Conservation (phyloP, 2,113 vertebrate genomes). For the Syrmaticus mikado region DNA sequence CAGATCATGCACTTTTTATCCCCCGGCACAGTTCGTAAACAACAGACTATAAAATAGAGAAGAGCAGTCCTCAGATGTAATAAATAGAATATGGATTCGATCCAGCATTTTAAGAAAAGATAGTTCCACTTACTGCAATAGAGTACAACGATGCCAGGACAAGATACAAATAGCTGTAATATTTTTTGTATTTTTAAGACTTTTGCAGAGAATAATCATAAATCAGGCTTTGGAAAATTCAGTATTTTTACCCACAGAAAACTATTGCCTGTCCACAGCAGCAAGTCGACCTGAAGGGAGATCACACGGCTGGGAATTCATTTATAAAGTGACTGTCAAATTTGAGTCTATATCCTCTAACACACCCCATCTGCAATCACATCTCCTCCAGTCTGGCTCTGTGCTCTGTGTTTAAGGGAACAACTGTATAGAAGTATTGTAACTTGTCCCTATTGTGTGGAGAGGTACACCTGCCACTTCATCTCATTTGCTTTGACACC, state of each 20-base stretch:
- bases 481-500: neutral
- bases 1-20: neutral
- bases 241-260: neutral
- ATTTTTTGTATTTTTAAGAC: slow-evolving; percentile 49
- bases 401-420: neutral
- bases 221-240: slow-evolving; percentile 23
- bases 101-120: slow-evolving; percentile 56
- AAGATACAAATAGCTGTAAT: slow-evolving; percentile 58
- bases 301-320: neutral
- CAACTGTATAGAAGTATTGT: neutral
- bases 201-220: slow-evolving; percentile 38
- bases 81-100: slow-evolving; percentile 47
- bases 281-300: neutral
- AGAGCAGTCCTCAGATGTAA: slow-evolving; percentile 4
- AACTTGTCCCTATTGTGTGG: neutral
- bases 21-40: neutral
- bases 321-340: neutral
- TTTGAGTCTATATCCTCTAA: neutral
- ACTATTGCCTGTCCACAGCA: neutral
- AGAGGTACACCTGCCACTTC: neutral
- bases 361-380: neutral
- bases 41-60: slow-evolving; percentile 51
- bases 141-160: slow-evolving; percentile 36
- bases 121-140: slow-evolving; percentile 52
- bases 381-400: neutral